Evolutionary conservation across 2,797 vertebrate species (phyloP).

Genomic region (Fundulus diaphanus): DNA sequence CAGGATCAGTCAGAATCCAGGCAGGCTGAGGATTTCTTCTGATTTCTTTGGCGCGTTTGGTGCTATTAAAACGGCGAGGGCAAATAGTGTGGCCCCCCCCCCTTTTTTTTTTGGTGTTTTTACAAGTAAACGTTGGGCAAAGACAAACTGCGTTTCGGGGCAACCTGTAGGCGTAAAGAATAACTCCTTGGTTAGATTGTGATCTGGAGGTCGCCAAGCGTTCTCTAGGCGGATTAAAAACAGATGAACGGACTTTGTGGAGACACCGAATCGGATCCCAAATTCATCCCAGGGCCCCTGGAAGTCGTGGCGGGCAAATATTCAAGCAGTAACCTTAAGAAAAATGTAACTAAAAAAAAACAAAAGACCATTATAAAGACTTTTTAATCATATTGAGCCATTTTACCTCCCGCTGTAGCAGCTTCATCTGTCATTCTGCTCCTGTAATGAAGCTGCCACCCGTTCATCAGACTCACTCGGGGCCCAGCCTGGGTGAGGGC

Average conservation of each 20-base stretch:
- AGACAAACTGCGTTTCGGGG: too few relatives aligned
- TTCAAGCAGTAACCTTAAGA: not conserved
- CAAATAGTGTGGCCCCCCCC: too few relatives aligned
- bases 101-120: too few relatives aligned
- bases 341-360: not conserved
- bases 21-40: too few relatives aligned
- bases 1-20: too few relatives aligned
- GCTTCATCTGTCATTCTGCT: not conserved
- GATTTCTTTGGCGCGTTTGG: too few relatives aligned
- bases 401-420: not conserved
- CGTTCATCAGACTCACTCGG: conserved; percentile 25
- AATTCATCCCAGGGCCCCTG: not conserved
- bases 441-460: conserved; percentile 35
- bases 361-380: not conserved
- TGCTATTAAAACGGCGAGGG: too few relatives aligned
- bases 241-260: too few relatives aligned
- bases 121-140: too few relatives aligned
- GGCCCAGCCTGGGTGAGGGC: not conserved
- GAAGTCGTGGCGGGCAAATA: not conserved
- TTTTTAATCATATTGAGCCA: not conserved
- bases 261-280: not conserved
- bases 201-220: not conserved
- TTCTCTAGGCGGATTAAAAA: not conserved
- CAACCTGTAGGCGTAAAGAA: too few relatives aligned
- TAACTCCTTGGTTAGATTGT: too few relatives aligned